These are phyloP conservation scores for Panonychus citri DNA, from an alignment of 1,140 invertebrate species.

Conservation along the genomic window DNA sequence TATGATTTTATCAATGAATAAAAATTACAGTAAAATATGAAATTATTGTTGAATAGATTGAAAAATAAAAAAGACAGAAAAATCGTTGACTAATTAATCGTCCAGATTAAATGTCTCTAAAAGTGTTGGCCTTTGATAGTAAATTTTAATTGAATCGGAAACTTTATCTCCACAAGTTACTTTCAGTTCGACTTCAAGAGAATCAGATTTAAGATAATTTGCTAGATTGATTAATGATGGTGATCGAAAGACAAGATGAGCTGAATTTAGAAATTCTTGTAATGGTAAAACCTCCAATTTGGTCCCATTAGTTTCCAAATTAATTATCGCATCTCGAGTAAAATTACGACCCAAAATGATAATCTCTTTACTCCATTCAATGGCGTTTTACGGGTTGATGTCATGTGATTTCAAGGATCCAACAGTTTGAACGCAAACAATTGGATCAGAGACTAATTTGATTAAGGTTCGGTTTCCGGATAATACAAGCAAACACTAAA, in stretches of 20 bases:
- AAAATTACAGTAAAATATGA: no score
- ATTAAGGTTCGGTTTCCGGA: slow-evolving; percentile 50
- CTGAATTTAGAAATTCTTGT: not conserved
- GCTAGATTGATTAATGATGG: not conserved
- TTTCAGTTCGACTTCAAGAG: not conserved
- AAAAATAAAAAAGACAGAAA: no score
- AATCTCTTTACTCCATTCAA: slow-evolving; percentile 55
- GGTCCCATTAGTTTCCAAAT: slow-evolving; percentile 37
- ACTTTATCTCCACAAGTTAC: not conserved
- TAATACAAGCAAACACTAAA: slow-evolving; percentile 31
- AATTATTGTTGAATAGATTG: no score
- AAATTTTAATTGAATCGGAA: not conserved
- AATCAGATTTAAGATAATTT: not conserved
- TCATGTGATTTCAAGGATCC: slow-evolving; percentile 90
- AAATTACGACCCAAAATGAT: slow-evolving; percentile 93
- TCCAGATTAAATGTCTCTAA: no score
- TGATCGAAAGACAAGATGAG: not conserved
- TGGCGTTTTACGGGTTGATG: slow-evolving; percentile 52
- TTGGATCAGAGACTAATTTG: slow-evolving; percentile 72
- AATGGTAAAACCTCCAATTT: not conserved
- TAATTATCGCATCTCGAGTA: slow-evolving; percentile 70
- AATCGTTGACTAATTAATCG: no score
- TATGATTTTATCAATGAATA: no score
- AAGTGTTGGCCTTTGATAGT: no score
- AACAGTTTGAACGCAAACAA: slow-evolving; percentile 82